Evolutionary conservation across 2,797 vertebrate genomes (phyloP).

Genomic region (Graptemys geographica): DNA sequence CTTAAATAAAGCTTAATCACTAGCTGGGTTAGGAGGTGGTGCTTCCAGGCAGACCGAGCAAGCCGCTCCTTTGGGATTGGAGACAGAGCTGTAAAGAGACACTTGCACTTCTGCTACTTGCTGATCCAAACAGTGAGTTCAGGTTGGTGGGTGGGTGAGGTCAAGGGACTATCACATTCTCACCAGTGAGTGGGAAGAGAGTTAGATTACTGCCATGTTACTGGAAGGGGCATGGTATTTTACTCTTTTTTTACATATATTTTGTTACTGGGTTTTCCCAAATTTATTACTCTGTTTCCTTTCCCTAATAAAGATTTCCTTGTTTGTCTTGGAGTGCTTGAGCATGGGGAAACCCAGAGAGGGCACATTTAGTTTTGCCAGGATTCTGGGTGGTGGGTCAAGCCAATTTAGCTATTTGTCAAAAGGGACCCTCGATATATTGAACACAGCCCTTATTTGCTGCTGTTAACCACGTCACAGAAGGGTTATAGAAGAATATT

Average conservation of each 20-base stretch:
- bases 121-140: not conserved
- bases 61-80: not conserved
- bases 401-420: not conserved
- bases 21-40: not conserved
- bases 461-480: not conserved
- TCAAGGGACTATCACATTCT: not conserved
- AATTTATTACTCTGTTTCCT: not conserved
- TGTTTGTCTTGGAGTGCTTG: not conserved
- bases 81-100: not conserved
- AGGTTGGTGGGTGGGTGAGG: not conserved
- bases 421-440: not conserved
- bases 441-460: not conserved
- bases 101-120: not conserved
- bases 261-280: not conserved
- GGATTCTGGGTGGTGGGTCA: not conserved
- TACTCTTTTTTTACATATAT: not conserved
- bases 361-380: not conserved
- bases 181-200: not conserved
- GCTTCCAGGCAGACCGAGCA: not conserved
- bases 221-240: not conserved
- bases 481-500: not conserved
- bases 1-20: not conserved
- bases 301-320: not conserved
- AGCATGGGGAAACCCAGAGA: accelerated
- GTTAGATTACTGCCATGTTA: not conserved